Evolutionary conservation across 2,797 vertebrate species (phyloP).

Genomic region (Xenops minutus): DNA sequence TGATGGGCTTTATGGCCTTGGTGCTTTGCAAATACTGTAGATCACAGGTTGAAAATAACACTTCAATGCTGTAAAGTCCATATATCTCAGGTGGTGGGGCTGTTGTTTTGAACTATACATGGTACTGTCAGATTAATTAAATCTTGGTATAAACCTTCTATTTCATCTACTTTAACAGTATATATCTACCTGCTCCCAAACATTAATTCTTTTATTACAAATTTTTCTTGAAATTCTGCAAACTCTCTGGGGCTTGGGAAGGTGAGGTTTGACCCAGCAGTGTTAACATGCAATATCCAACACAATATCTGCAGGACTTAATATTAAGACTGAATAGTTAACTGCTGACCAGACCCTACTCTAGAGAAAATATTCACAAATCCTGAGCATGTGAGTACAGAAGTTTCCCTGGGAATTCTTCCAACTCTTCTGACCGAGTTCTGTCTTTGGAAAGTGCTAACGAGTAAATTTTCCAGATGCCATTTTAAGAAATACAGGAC

Average conservation of each 20-base stretch:
- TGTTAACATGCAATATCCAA: background rate
- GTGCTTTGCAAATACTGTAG: background rate
- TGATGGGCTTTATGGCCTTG: background rate
- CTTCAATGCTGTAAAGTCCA: background rate
- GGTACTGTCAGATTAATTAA: background rate
- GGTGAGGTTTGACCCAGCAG: fast-evolving
- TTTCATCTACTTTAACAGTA: background rate
- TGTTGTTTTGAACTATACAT: background rate
- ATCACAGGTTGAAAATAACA: background rate
- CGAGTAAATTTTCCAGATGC: background rate
- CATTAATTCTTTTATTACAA: background rate
- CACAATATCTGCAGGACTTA: background rate
- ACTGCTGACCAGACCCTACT: background rate
- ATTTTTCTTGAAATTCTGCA: background rate
- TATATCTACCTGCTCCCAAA: background rate
- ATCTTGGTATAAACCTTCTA: background rate
- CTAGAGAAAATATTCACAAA: conserved; percentile 29
- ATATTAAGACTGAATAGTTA: background rate
- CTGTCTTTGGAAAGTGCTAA: background rate
- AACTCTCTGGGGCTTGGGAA: background rate
- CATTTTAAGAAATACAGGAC: background rate
- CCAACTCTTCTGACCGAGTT: background rate
- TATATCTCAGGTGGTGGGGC: background rate
- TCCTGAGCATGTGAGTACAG: background rate
- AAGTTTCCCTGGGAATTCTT: conserved; percentile 36